phyloP scores from a whole-genome alignment of 2,888 invertebrate species.

The Drosophila tripunctata region DNA sequence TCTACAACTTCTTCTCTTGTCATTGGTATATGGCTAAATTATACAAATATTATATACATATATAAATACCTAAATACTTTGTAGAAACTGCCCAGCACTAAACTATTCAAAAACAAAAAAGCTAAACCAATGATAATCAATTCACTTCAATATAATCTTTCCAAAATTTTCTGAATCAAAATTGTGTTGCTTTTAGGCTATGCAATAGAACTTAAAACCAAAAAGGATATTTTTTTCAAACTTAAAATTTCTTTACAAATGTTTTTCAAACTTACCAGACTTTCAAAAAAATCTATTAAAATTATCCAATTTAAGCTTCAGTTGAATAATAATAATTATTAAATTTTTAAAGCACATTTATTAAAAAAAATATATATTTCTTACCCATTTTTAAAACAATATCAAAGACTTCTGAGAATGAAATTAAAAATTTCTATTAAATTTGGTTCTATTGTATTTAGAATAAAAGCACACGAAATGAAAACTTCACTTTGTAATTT shows the following conservation, averaged over 20 bases:
- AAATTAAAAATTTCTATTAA: too few species aligned
- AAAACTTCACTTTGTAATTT: slow-evolving; percentile 24
- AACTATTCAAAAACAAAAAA: slow-evolving; percentile 5
- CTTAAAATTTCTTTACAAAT: not conserved
- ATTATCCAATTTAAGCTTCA: not conserved
- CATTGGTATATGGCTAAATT: slow-evolving; percentile 43
- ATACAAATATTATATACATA: slow-evolving; percentile 23
- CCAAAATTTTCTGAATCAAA: slow-evolving; percentile 27
- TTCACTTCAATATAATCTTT: slow-evolving; percentile 58
- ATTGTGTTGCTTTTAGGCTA: slow-evolving; percentile 32
- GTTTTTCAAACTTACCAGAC: not conserved
- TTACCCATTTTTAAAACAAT: too few species aligned
- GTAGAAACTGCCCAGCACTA: slow-evolving; percentile 36
- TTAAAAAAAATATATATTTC: too few species aligned
- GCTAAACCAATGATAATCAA: slow-evolving; percentile 47
- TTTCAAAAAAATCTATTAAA: not conserved
- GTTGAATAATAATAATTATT: not conserved
- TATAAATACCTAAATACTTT: slow-evolving; percentile 18
- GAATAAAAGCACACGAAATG: slow-evolving; percentile 12
- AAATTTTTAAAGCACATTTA: too few species aligned
- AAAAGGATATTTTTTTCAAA: not conserved
- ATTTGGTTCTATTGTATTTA: slow-evolving; percentile 47
- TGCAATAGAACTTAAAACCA: slow-evolving; percentile 63
- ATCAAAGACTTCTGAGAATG: too few species aligned
- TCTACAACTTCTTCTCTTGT: slow-evolving; percentile 53